A percentile compares a stretch with the other conserved stretches of the same genome.
Conservation (phyloP, 1,140 invertebrate species). For the Eupristina koningsbergeri region DNA sequence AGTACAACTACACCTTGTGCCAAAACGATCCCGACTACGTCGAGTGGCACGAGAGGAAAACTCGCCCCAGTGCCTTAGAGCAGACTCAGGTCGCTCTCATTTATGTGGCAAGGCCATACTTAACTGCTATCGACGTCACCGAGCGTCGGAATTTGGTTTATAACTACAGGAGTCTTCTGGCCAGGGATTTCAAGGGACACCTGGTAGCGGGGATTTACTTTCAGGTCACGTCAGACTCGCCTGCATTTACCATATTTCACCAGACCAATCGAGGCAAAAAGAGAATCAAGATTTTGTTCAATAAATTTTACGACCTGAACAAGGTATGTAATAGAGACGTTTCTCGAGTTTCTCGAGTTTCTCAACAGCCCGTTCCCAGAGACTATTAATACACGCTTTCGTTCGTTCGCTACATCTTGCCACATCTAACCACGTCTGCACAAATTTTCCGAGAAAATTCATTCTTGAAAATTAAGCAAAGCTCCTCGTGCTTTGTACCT, state of each 20-base stretch:
- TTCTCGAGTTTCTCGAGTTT: background rate
- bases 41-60: constrained; percentile 85
- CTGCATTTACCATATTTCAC: constrained; percentile 84
- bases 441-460: too few species aligned
- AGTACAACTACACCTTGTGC: constrained; percentile 85
- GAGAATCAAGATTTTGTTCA: constrained; percentile 81
- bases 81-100: constrained; percentile 77
- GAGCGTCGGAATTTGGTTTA: constrained; percentile 92
- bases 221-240: constrained; percentile 76
- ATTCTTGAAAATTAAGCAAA: too few species aligned
- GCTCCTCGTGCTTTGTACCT: too few species aligned
- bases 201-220: constrained; percentile 89
- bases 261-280: constrained; percentile 79
- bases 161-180: constrained; percentile 87
- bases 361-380: background rate
- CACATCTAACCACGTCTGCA: too few species aligned
- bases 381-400: too few species aligned
- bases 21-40: constrained; percentile 81
- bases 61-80: constrained; percentile 74
- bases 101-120: constrained; percentile 84
- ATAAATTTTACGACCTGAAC: constrained; percentile 76
- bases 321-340: constrained; percentile 70
- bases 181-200: constrained; percentile 85
- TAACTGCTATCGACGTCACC: constrained; percentile 87
- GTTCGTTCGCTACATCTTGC: too few species aligned